A percentile compares a stretch with the other conserved stretches of the same genome.
Evolutionary conservation across 2,888 invertebrate genomes (phyloP).

Genomic region (Scaeva pyrastri): DNA sequence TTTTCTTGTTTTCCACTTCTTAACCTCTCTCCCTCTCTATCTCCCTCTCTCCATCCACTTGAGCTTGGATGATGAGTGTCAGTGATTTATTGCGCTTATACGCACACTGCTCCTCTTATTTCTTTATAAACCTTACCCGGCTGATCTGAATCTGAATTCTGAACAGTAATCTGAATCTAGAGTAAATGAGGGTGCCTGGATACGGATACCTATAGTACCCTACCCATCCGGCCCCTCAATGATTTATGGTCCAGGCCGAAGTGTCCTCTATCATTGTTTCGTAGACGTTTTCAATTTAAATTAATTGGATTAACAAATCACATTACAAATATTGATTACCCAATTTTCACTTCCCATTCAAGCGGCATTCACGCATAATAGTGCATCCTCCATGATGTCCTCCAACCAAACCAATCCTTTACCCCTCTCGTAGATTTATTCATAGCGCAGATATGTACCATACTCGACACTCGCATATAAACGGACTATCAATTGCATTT

Average conservation of each 20-base stretch:
- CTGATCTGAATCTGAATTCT: too few species aligned
- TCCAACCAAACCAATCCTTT: too few species aligned
- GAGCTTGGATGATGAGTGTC: constrained; percentile 49
- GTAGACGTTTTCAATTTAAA: constrained; percentile 75
- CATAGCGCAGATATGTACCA: not conserved
- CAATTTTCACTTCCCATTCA: constrained; percentile 71
- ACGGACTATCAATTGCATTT: constrained; percentile 62
- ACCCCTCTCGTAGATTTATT: not conserved
- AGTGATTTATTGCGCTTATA: constrained; percentile 65
- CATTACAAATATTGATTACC: constrained; percentile 76
- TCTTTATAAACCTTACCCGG: not conserved
- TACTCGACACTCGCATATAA: too few species aligned
- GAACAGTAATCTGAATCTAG: too few species aligned
- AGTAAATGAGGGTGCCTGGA: not conserved
- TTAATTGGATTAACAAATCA: constrained; percentile 76
- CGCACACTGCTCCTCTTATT: constrained; percentile 46
- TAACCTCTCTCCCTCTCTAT: not conserved
- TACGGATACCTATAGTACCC: too few species aligned
- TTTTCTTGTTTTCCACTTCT: constrained; percentile 39
- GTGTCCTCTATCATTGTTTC: constrained; percentile 65
- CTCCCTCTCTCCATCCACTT: not conserved
- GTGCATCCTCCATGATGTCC: constrained; percentile 12
- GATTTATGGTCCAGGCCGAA: constrained; percentile 60
- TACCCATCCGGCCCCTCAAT: not conserved
- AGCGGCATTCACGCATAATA: constrained; percentile 24